A percentile compares a stretch with the other conserved stretches of the same genome.
phyloP scores from a whole-genome alignment of 1,140 invertebrate genomes.

The Parasteatoda tepidariorum region DNA sequence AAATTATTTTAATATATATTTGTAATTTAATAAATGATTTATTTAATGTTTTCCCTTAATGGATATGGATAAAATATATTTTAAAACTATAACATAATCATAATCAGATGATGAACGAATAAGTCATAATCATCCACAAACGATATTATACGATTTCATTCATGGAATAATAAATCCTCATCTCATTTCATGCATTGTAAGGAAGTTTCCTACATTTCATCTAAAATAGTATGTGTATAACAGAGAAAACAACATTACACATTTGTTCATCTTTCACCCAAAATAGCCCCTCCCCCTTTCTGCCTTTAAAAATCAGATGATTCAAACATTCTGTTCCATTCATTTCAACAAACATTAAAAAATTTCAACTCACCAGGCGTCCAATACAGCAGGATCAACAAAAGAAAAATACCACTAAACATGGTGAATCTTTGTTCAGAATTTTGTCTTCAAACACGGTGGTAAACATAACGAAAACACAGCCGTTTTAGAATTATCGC shows the following conservation, averaged over 20 bases:
- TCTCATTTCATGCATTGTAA: background rate
- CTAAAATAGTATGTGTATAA: background rate
- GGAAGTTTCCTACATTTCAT: background rate
- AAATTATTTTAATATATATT: too few species aligned
- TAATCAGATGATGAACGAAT: too few species aligned
- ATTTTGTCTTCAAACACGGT: constrained; percentile 42
- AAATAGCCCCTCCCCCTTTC: background rate
- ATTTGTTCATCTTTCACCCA: background rate
- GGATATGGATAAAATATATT: too few species aligned
- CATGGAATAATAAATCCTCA: background rate
- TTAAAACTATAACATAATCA: too few species aligned
- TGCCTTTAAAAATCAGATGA: constrained; percentile 24
- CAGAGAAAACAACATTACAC: constrained; percentile 14
- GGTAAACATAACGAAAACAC: constrained; percentile 39
- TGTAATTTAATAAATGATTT: too few species aligned
- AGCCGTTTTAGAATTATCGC: constrained; percentile 28
- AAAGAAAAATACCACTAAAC: constrained; percentile 3
- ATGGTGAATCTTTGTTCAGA: constrained; percentile 16
- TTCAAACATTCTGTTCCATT: too few species aligned
- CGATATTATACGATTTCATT: background rate
- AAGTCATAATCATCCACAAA: background rate
- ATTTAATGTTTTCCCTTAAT: too few species aligned
- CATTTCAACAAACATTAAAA: constrained; percentile 10
- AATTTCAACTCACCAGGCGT: constrained; percentile 15
- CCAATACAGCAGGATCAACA: background rate